These are phyloP conservation scores for Carollia perspicillata DNA, from an alignment of 2,113 vertebrate species.

Conservation along the genomic window DNA sequence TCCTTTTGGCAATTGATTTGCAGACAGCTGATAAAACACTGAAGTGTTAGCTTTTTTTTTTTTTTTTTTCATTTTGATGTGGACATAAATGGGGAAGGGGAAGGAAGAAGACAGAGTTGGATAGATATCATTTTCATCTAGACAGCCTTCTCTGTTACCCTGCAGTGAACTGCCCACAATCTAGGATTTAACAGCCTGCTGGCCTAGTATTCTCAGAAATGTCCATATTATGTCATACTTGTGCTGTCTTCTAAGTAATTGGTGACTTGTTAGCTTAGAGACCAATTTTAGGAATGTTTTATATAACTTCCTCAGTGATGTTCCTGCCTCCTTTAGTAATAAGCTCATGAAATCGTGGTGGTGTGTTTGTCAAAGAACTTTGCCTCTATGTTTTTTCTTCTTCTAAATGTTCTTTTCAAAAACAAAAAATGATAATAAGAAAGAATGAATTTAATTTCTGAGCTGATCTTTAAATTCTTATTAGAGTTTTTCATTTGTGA, in stretches of 20 bases:
- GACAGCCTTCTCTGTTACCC: neutral
- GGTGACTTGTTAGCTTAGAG: neutral
- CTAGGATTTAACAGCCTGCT: neutral
- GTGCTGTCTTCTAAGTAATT: neutral
- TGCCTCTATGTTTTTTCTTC: neutral
- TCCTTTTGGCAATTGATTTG: slow-evolving; percentile 9
- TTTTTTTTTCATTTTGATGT: neutral
- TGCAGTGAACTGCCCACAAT: neutral
- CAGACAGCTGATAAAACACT: slow-evolving; percentile 42
- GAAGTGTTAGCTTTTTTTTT: neutral
- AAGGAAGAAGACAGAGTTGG: neutral
- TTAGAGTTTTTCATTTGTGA: slow-evolving; percentile 24
- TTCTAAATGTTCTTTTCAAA: neutral
- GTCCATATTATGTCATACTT: neutral
- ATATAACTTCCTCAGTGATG: neutral
- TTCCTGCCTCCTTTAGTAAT: neutral
- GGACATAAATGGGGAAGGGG: neutral
- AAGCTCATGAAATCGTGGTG: neutral
- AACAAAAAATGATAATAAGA: slow-evolving; percentile 29
- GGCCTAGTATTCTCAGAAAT: slow-evolving; percentile 4
- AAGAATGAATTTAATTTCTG: slow-evolving; percentile 19
- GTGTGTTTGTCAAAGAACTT: slow-evolving; percentile 37
- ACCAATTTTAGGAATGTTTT: slow-evolving; percentile 31
- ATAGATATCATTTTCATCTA: neutral
- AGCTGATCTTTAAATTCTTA: neutral